Conservation (phyloP, 2,888 invertebrate genomes). For the Megalurothrips usitatus region DNA sequence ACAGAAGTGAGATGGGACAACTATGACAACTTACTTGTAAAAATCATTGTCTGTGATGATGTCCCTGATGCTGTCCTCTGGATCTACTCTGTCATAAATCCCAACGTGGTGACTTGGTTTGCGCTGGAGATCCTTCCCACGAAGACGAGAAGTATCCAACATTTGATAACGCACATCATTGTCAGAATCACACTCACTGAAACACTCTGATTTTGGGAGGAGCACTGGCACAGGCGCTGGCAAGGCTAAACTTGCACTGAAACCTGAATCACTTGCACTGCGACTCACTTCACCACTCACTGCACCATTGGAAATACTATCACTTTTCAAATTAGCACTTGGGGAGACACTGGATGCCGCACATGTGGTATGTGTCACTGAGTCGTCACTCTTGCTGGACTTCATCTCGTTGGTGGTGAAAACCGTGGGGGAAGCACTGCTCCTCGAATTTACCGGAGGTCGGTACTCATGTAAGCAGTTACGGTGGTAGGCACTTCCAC, state of each 20-base stretch:
- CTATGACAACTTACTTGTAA: constrained; percentile 50
- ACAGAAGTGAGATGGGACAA: constrained; percentile 6
- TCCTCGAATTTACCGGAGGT: not conserved
- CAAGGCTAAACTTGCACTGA: constrained; percentile 20
- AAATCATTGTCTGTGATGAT: constrained; percentile 60
- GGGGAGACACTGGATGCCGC: constrained; percentile 40
- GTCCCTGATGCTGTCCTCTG: constrained; percentile 60
- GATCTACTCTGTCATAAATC: constrained; percentile 54
- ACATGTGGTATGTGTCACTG: constrained; percentile 50
- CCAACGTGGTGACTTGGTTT: constrained; percentile 46
- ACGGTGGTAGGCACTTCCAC: constrained; percentile 15
- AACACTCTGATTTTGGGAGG: constrained; percentile 17
- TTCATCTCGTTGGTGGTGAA: constrained; percentile 45
- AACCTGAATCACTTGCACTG: not conserved
- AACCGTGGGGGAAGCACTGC: constrained; percentile 31
- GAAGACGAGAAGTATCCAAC: not conserved
- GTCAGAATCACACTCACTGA: constrained; percentile 32
- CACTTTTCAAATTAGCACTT: constrained; percentile 24
- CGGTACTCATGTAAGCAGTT: constrained; percentile 9
- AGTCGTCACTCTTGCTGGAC: constrained; percentile 52
- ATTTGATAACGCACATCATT: constrained; percentile 31
- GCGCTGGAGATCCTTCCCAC: constrained; percentile 43
- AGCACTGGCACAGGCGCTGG: constrained; percentile 13
- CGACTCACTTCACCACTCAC: not conserved
- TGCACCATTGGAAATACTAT: not conserved